Evolutionary conservation across 1,140 invertebrate species (phyloP).

Genomic region (Drosophila eugracilis): DNA sequence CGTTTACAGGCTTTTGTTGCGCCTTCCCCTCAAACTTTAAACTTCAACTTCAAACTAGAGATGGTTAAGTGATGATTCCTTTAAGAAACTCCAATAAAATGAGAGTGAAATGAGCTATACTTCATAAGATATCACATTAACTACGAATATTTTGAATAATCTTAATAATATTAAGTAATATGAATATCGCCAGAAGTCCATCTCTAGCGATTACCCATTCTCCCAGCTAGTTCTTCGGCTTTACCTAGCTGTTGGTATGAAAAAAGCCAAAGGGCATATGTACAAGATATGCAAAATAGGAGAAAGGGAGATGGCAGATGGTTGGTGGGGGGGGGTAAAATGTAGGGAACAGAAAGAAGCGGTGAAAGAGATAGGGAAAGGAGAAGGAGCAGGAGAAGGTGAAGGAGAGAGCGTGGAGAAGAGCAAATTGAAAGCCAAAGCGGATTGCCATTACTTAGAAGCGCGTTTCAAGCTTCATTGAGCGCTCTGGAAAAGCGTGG

Average conservation of each 20-base stretch:
- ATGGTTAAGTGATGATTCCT: neutral
- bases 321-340: neutral
- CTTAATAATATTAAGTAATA: neutral
- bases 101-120: too few species aligned
- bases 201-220: conserved; percentile 1
- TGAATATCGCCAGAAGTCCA: neutral
- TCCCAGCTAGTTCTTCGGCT: conserved; percentile 4
- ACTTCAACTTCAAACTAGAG: neutral
- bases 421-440: conserved; percentile 64
- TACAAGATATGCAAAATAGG: conserved; percentile 56
- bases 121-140: too few species aligned
- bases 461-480: conserved; percentile 71
- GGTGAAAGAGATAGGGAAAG: neutral
- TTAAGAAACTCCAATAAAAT: too few species aligned
- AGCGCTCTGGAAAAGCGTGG: conserved; percentile 20
- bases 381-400: neutral
- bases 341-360: too few species aligned
- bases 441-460: conserved; percentile 71
- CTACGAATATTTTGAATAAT: too few species aligned
- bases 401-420: conserved; percentile 1
- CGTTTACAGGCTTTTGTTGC: conserved; percentile 64
- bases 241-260: conserved; percentile 22
- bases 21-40: conserved; percentile 12
- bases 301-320: conserved; percentile 18
- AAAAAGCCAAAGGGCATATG: conserved; percentile 68